Evolutionary conservation across 2,797 vertebrate genomes (phyloP), one percentile per base, ranked within the genome.

Genomic region (Anniella stebbinsi): DNA sequence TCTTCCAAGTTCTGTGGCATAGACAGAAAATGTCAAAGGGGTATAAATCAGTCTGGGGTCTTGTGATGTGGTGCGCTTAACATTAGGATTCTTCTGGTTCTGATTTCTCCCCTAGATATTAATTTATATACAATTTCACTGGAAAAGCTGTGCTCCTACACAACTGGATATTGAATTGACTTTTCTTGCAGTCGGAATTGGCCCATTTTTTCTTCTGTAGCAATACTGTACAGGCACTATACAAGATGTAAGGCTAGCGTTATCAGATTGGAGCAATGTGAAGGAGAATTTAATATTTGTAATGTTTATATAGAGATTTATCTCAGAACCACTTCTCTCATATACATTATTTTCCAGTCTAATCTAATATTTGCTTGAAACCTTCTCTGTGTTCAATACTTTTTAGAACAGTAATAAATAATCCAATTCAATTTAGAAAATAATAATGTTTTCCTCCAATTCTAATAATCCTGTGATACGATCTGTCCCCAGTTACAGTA

Each of bases 361-460:
- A 96, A 97, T 97, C 96, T 96, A 97, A 97, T 97, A 96, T 96
- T 97, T 97, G 94, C 95, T 95, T 94, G 93, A 90, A 96, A 93
- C 96, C 94, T 95, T 97, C 88, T 92, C 94, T 94, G 90, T 96
- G 94, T 96, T 97, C 97, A 96, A 96, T 97, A 95, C 80, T 96
- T 97, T 97, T 96, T 96, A 97, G 94, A 97, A 96, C 94, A 60
- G 33, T 95, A 97, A 97, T 97, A 97, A 97, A 97, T 96, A 97
- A 97, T 96, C 96, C 95, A 96, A 96, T 96, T 97, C 96, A 97
- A 96, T 97, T 97, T 97, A 93, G 93, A 97, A 97, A 97, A 97
- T 97, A 97, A 97, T 96, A 97, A 96, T 96, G 93, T 96, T 97
- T 97, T 95, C 94, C 92, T 96, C 85, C 91, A 96, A 97, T 97